Base-by-base conservation (phyloP, 2,888 invertebrate species). In the Petrolisthes cinctipes region DNA sequence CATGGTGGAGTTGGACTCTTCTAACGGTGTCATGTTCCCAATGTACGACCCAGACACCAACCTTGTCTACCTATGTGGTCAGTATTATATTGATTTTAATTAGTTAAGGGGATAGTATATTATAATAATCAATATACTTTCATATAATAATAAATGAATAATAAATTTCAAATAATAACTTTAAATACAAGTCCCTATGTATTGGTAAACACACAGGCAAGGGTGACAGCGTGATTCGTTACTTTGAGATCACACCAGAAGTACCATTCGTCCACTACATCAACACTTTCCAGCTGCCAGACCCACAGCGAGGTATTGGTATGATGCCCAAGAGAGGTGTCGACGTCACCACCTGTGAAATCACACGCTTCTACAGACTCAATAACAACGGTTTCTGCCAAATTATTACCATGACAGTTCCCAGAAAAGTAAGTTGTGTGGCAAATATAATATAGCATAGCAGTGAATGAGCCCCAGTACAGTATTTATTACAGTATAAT, bases 251-350 rank as follows among this genome's bases (percentile, higher is more conserved):
- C 92, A 97, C 97, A 20, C 96, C 97, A 0, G 97, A 98, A 92
- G 96, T 97, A 4, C 98, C 98, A 0, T 98, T 97, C 93, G 97
- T 98, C 89, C 98, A 98, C 93, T 99, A 97, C 93, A 97, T 99
- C 93, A 98, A 97, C 94, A 98, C 98, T 92, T 99, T 97, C 94
- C 97, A 98, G 94, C 98, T 98, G 66, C 97, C 98, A n/a, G 97
- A 97, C 93, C 99, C 99, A 83, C 99, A 99, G 93, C 95, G 98
- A 94, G 98, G 98, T 92, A 97, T 97, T 93, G 97, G 97, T 37
- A 96, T 97, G 95, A 99, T 99, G 98, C 98, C 99, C 91, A 99
- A 99, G 94, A 95, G 99, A 92, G 99, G 99, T 91, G 96, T 97
- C 93, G 98, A 98, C 94, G 97, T 98, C 85, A 96, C 96, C 91